Base-by-base conservation (phyloP, 2,113 vertebrate species). In the Aplodontia rufa region DNA sequence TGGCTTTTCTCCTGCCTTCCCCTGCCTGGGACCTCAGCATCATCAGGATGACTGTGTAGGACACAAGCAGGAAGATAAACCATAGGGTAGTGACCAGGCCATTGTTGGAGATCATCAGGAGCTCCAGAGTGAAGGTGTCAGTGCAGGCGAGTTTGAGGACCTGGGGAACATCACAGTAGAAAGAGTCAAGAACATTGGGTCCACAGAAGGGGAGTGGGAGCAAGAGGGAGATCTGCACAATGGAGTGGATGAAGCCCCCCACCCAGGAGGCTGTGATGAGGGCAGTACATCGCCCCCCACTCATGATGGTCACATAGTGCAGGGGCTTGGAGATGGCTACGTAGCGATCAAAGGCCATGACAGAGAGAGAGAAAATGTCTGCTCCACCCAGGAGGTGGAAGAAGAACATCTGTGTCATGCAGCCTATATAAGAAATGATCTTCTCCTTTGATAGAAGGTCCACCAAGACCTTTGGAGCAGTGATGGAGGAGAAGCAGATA, bases 131-230 rank as follows among this genome's bases (percentile, higher is more conserved):
- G 7, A 51, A 40, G 0, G 93, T 97, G 64, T 96, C 60, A 0
- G 95, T 94, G 32, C 96, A 98, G 78, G 97, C 85, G 0, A 98
- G 96, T 28, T 95, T 97, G 42, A 98, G 96, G 40, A 98, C 91
- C 78, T 98, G 97, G 19, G 97, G 97, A 58, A 97, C 75, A 11
- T 98, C 97, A 0, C 97, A 98, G 55, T 97, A 98, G 91, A 98
- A 98, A 30, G 78, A 60, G 6, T 98, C 96, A 9, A 98, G 16
- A 3, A 97, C 45, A 53, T 96, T 98, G 8, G 97, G 95, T 4
- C 98, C 97, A 74, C 97, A 97, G 86, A 97, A 98, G 4, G 97
- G 95, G 13, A 98, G 94, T 0, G 94, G 96, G 1, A 96, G 92
- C 76, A 98, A 45, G 0, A 98, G 60, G 30, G 71, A 51, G 1